A percentile compares a stretch with the other conserved stretches of the same genome.
These are phyloP conservation scores for Caenorhabditis inopinata DNA, from an alignment of 1,140 invertebrate species.

Conservation along the genomic window DNA sequence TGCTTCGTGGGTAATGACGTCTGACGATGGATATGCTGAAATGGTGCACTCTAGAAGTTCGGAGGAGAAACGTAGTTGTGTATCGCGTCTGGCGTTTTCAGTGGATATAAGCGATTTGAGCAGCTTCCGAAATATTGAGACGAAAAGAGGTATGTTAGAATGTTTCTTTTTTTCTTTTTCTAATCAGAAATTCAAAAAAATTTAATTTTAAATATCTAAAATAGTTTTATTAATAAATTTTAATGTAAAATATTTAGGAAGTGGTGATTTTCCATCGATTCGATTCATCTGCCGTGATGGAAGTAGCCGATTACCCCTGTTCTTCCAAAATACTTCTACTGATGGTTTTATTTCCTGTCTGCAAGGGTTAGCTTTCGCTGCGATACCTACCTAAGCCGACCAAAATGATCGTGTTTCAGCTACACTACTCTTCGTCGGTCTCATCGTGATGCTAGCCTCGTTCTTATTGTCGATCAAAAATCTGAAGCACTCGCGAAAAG, in stretches of 20 bases:
- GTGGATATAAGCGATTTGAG: slow-evolving; percentile 51
- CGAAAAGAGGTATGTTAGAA: slow-evolving; percentile 40
- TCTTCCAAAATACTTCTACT: not conserved
- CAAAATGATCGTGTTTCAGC: too few species aligned
- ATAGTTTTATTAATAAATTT: not conserved
- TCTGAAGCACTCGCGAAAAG: slow-evolving; percentile 51
- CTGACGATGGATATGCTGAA: slow-evolving; percentile 31
- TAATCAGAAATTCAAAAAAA: too few species aligned
- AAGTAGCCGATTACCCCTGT: not conserved
- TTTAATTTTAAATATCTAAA: too few species aligned
- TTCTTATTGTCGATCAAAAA: slow-evolving; percentile 47
- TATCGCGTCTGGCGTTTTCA: slow-evolving; percentile 35
- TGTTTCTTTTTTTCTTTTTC: too few species aligned
- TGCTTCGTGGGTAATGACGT: slow-evolving; percentile 39
- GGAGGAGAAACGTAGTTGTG: not conserved
- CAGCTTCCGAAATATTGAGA: slow-evolving; percentile 45
- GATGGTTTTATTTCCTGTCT: not conserved
- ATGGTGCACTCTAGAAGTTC: not conserved
- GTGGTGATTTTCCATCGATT: not conserved
- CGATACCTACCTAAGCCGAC: not conserved
- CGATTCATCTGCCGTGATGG: not conserved
- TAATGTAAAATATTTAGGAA: not conserved
- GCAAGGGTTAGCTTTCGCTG: not conserved
- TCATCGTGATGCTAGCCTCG: slow-evolving; percentile 33
- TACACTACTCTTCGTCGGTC: slow-evolving; percentile 52